A percentile compares a stretch with the other conserved stretches of the same genome.
Evolutionary conservation across 2,797 vertebrate genomes (phyloP).

Genomic region (Prionace glauca): DNA sequence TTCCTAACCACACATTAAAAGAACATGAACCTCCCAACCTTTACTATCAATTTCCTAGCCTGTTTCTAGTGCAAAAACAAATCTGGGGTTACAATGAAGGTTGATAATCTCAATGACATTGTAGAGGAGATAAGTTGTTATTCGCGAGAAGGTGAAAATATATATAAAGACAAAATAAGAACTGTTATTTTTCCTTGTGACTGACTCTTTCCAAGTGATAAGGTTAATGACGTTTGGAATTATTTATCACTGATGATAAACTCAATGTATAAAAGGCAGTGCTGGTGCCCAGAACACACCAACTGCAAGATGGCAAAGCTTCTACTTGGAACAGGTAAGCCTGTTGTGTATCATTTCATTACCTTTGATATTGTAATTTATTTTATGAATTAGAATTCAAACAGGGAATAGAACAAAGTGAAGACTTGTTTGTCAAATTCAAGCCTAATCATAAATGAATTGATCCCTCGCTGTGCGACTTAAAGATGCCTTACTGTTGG

Average conservation of each 20-base stretch:
- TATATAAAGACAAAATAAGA: neutral
- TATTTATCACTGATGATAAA: neutral
- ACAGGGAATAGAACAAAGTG: neutral
- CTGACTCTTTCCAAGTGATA: neutral
- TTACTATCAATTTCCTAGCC: neutral
- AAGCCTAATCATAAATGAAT: neutral
- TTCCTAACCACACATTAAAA: neutral
- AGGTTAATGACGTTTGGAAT: neutral
- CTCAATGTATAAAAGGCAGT: neutral
- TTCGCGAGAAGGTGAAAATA: neutral
- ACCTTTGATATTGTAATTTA: neutral
- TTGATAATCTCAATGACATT: neutral
- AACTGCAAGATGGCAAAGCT: constrained; percentile 6
- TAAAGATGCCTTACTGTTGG: neutral
- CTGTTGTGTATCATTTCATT: neutral
- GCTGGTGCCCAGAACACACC: neutral
- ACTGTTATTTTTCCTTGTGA: neutral
- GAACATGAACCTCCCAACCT: neutral
- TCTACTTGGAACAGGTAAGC: constrained; percentile 8
- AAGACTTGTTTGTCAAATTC: neutral
- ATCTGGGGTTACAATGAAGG: neutral
- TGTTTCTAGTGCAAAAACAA: neutral
- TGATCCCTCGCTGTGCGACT: neutral
- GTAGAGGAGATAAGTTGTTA: neutral
- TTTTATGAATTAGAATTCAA: too few species aligned